Conservation (phyloP, 2,113 vertebrate genomes). For the Corvus cornix region DNA sequence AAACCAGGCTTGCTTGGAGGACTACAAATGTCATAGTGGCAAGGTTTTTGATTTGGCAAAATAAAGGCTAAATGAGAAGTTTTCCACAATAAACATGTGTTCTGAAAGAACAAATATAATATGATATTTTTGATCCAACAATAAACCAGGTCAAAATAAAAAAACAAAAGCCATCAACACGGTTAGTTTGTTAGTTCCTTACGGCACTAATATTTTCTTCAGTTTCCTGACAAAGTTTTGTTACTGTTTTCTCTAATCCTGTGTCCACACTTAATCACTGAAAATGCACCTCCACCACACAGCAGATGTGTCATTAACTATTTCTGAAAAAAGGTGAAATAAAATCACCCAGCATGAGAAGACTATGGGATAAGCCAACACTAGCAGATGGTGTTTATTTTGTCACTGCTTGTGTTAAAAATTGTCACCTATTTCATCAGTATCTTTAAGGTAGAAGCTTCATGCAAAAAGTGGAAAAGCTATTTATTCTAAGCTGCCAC, state of each 20-base stretch:
- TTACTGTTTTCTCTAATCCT: conserved; percentile 51
- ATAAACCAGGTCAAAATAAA: neutral
- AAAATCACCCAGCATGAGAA: conserved; percentile 78
- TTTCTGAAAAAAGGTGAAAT: conserved; percentile 77
- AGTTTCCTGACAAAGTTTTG: neutral
- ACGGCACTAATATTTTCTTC: neutral
- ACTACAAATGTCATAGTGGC: accelerated
- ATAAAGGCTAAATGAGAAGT: neutral
- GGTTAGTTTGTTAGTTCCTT: neutral
- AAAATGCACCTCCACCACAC: conserved; percentile 61
- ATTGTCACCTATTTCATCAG: conserved; percentile 81
- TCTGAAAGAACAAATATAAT: neutral
- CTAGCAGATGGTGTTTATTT: conserved; percentile 95
- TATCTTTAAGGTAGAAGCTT: conserved; percentile 79
- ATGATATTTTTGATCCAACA: neutral
- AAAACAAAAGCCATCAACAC: neutral
- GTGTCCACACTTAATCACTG: conserved; percentile 61
- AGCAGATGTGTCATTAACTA: conserved; percentile 82
- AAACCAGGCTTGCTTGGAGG: neutral
- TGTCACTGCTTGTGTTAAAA: conserved; percentile 84
- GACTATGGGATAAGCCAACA: conserved; percentile 77
- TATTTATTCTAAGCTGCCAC: conserved; percentile 69
- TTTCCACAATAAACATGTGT: neutral
- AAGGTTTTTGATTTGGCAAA: neutral
- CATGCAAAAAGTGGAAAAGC: conserved; percentile 68